Conservation (phyloP, 2,888 invertebrate species). For the Lithophane leautieri region DNA sequence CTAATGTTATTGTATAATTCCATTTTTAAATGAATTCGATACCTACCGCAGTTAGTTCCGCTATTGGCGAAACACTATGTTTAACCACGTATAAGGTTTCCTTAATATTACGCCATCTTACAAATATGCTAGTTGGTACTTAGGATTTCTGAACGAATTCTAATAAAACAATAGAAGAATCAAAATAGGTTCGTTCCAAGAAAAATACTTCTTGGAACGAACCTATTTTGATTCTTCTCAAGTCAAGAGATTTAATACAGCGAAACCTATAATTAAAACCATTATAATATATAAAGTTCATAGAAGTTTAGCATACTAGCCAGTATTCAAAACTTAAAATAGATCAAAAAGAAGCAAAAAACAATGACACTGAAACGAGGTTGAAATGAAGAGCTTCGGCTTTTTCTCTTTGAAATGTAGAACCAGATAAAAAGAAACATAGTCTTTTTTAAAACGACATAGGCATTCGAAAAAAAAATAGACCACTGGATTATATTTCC, state of each 20-base stretch:
- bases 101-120: background rate
- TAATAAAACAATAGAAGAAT: too few relatives aligned
- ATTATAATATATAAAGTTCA: constrained; percentile 43
- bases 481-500: constrained; percentile 30
- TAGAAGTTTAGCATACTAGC: constrained; percentile 27
- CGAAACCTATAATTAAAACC: constrained; percentile 32
- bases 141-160: background rate
- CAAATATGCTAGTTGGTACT: constrained; percentile 1
- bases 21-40: constrained; percentile 71
- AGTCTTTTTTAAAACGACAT: constrained; percentile 19
- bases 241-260: background rate
- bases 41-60: constrained; percentile 64
- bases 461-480: constrained; percentile 5
- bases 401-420: constrained; percentile 27
- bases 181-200: constrained; percentile 15
- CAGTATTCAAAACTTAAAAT: constrained; percentile 21
- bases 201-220: too few relatives aligned
- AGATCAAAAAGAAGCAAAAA: constrained; percentile 16
- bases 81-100: constrained; percentile 33
- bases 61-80: constrained; percentile 61
- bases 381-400: constrained; percentile 23
- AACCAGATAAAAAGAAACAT: constrained; percentile 4
- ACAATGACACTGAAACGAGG: constrained; percentile 21
- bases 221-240: constrained; percentile 6
- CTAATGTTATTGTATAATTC: constrained; percentile 74